Conservation (phyloP, 2,113 vertebrate genomes). For the Apodemus speciosus region DNA sequence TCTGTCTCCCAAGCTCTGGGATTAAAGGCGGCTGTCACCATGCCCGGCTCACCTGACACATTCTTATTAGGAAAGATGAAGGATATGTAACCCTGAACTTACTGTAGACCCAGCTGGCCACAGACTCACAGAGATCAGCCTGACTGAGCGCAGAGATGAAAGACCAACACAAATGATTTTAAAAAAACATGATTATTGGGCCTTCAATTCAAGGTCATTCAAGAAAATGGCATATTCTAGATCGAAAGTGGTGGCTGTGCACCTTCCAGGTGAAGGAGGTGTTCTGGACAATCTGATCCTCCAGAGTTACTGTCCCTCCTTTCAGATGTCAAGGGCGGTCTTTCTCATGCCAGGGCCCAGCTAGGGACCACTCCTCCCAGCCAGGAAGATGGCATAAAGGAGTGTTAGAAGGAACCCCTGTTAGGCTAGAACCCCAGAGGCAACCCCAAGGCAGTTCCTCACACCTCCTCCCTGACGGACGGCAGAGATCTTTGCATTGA, state of each 20-base stretch:
- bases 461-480: background rate
- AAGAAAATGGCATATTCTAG: slow-evolving; percentile 8
- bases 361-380: background rate
- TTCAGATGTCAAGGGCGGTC: background rate
- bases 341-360: background rate
- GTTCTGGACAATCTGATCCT: background rate
- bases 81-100: background rate
- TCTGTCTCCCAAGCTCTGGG: no score
- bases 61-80: background rate
- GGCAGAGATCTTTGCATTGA: background rate
- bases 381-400: background rate
- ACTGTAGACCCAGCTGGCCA: background rate
- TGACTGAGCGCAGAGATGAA: background rate
- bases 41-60: background rate
- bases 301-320: background rate
- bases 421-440: background rate
- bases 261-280: background rate
- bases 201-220: background rate
- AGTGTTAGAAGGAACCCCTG: background rate
- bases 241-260: background rate
- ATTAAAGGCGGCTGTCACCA: no score
- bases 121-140: background rate
- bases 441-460: background rate
- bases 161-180: background rate
- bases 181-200: background rate